These are phyloP conservation scores for Sebastes diaconus DNA, from an alignment of 2,797 vertebrate genomes.

Conservation along the genomic window DNA sequence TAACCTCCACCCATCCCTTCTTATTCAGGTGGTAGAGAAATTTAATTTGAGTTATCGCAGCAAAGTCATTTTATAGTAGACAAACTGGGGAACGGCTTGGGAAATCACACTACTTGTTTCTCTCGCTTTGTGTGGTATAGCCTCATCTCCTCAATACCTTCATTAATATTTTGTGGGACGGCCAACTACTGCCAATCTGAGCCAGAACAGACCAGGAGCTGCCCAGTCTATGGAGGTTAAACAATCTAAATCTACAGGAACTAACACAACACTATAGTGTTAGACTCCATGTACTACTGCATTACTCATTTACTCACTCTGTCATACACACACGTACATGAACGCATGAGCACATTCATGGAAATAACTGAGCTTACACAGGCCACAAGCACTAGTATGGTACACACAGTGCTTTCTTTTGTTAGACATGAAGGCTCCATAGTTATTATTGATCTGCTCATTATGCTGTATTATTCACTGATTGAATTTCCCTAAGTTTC, in stretches of 20 bases:
- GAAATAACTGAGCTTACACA: neutral
- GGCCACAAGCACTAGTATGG: neutral
- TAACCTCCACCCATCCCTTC: neutral
- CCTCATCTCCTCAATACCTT: slow-evolving; percentile 58
- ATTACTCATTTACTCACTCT: neutral
- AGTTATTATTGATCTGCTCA: slow-evolving; percentile 79
- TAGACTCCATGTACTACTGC: neutral
- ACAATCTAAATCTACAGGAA: neutral
- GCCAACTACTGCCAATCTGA: slow-evolving; percentile 34
- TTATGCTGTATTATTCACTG: slow-evolving; percentile 74
- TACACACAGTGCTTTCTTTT: slow-evolving; percentile 60
- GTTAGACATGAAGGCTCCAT: slow-evolving; percentile 63
- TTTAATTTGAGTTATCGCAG: slow-evolving; percentile 25
- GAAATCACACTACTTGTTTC: slow-evolving; percentile 35
- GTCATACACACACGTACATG: neutral
- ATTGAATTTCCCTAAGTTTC: slow-evolving; percentile 77
- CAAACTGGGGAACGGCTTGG: slow-evolving; percentile 20
- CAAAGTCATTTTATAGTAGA: slow-evolving; percentile 31
- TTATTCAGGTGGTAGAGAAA: slow-evolving; percentile 11
- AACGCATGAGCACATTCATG: neutral
- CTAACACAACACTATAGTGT: neutral
- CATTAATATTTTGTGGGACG: slow-evolving; percentile 65
- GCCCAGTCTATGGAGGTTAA: neutral
- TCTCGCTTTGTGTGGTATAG: slow-evolving; percentile 24
- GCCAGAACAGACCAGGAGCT: slow-evolving; percentile 3